Evolutionary conservation across 2,797 vertebrate species (phyloP), one percentile per base, ranked within the genome.

Genomic region (Tamandua tetradactyla): DNA sequence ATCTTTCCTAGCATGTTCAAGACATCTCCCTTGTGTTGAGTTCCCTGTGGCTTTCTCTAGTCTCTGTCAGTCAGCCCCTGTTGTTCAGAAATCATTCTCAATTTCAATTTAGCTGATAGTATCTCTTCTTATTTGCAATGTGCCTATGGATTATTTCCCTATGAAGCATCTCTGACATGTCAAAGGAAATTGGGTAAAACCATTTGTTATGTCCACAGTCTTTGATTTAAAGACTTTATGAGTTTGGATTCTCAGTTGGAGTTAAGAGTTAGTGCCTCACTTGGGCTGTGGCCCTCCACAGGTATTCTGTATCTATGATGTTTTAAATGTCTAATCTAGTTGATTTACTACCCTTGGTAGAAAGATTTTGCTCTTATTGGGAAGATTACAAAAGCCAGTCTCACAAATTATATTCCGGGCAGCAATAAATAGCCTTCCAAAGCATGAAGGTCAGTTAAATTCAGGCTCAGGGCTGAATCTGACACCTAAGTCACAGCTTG

Each of bases 301-400:
- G 37, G 59, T 22, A 47, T 83, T 75, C 87, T 75, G 84, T 94
- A 79, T 59, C 83, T 93, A 83, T 18, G 83, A 4, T 83, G 83
- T 10, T 79, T 91, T 86, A 52, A 93, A 64, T 91, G 84, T 84
- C 91, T n/a, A 89, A 75, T 76, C 89, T 90, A 93, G 95, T 80
- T 69, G 42, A 91, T 84, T 57, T 93, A 11, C 52, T 15, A 68
- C 76, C 83, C 55, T 87, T 68, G 84, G 72, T 90, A 61, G 6
- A 83, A 59, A 95, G 4, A 0, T 74, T 90, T 32, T 74, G n/a
- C 32, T 87, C 5, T 66, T 93, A 55, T n/a, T 66, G 62, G 92
- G 69, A 85, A 76, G 84, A 78, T 75, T 79, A n/a, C 15, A 95
- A 87, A 95, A 66, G 25, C 15, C 49, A 64, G 15, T 78, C 52